Base-by-base conservation (phyloP, 2,113 vertebrate species). In the Meleagris gallopavo region DNA sequence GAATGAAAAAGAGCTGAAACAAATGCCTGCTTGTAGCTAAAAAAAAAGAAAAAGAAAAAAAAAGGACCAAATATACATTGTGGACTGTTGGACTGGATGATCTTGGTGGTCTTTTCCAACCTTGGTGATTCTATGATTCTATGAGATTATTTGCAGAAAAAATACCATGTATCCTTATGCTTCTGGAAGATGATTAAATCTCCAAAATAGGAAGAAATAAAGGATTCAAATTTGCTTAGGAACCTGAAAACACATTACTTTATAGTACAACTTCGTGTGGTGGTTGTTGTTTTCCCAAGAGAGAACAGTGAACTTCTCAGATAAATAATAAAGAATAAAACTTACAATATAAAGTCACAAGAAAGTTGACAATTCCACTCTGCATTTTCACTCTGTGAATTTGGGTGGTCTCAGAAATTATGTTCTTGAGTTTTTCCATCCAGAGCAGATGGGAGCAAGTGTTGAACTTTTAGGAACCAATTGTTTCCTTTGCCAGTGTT, bases 381-480 rank as follows among this genome's bases (percentile, higher is more conserved):
- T 10, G 76, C 70, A 58, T 76, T 90, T 83, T 43, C 21, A 61
- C 79, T 79, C 38, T 30, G 21, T 36, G 32, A 38, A 27, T 72
- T 87, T 91, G 87, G 27, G 58, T 77, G 85, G 75, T 89, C 73
- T 86, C 61, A 89, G 61, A 92, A 89, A 64, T 74, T 11, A 30
- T 13, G 9, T 60, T 74, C 69, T 78, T 73, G 76, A 67, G 6
- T 83, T 92, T 88, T 94, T 83, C 36, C 46, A 52, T 54, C 34
- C 80, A 38, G 21, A 81, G 54, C 77, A 89, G 70, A 84, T 84
- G 62, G 70, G 72, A 84, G 7, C 81, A 22, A 10, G 57, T 75
- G 79, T 67, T 75, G 54, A 90, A 92, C 64, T 69, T 90, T 86
- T 38, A 91, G 46, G 76, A 83, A 93, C 75, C 48, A 60, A 80